Evolutionary conservation across 2,888 invertebrate species (phyloP).

Genomic region (Chymomyza amoena): DNA sequence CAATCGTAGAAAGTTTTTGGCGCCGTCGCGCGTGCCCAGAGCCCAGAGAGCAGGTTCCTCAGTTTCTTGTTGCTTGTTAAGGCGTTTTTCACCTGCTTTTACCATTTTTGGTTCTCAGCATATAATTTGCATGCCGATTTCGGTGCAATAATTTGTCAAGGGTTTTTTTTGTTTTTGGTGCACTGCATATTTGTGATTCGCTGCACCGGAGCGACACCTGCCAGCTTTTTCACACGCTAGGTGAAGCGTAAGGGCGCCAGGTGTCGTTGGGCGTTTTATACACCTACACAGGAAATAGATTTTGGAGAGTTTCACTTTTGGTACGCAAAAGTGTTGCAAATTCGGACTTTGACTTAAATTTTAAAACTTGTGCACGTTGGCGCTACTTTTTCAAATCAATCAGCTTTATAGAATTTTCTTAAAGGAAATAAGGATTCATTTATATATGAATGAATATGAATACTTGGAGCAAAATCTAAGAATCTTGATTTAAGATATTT

Average conservation of each 20-base stretch:
- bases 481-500: too few relatives aligned
- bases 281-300: too few relatives aligned
- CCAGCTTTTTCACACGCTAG: constrained; percentile 89
- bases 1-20: constrained; percentile 68
- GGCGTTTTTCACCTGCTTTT: constrained; percentile 16
- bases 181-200: constrained; percentile 15
- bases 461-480: too few relatives aligned
- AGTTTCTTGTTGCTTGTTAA: constrained; percentile 24
- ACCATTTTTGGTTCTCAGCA: constrained; percentile 65
- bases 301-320: too few relatives aligned
- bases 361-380: too few relatives aligned
- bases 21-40: constrained; percentile 24
- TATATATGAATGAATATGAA: too few relatives aligned
- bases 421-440: too few relatives aligned
- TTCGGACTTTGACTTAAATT: too few relatives aligned
- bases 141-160: constrained; percentile 57
- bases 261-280: too few relatives aligned
- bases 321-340: too few relatives aligned
- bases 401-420: too few relatives aligned
- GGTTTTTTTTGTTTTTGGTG: constrained; percentile 2
- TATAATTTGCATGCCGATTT: constrained; percentile 65
- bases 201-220: constrained; percentile 81
- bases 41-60: constrained; percentile 49
- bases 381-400: too few relatives aligned
- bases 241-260: neutral